These are phyloP conservation scores for Drosophila azteca DNA, from an alignment of 1,140 invertebrate species.

Conservation along the genomic window DNA sequence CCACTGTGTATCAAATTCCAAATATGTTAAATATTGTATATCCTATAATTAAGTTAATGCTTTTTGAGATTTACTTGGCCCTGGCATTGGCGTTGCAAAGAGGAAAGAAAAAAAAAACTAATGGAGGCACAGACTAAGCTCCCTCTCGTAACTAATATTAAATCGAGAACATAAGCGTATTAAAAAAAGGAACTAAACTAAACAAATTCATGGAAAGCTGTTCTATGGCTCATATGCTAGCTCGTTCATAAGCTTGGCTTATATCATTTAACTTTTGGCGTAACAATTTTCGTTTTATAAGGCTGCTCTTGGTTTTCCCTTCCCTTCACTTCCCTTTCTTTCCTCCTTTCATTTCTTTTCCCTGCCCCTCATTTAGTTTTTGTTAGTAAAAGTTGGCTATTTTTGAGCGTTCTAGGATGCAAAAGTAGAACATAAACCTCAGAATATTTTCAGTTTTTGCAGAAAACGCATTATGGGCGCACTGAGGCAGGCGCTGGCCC, in stretches of 20 bases:
- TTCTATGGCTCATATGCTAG: constrained; percentile 57
- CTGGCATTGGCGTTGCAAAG: constrained; percentile 24
- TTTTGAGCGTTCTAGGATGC: constrained; percentile 45
- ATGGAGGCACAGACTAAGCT: background rate
- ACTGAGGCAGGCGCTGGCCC: constrained; percentile 53
- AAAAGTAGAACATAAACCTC: constrained; percentile 47
- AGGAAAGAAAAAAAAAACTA: constrained; percentile 45
- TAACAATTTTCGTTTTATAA: constrained; percentile 64
- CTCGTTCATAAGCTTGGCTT: constrained; percentile 73
- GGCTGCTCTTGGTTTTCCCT: constrained; percentile 66
- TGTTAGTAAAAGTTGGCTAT: constrained; percentile 19
- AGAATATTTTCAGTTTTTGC: constrained; percentile 77
- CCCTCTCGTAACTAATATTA: constrained; percentile 24
- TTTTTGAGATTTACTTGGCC: constrained; percentile 33
- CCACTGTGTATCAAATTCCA: no score
- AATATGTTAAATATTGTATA: constrained; percentile 26
- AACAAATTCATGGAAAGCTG: constrained; percentile 73
- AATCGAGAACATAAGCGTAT: constrained; percentile 21
- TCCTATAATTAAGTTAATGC: constrained; percentile 44
- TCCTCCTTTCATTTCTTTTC: constrained; percentile 13
- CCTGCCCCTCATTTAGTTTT: constrained; percentile 8
- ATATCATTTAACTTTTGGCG: constrained; percentile 75
- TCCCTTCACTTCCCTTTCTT: constrained; percentile 6
- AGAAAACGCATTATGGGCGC: constrained; percentile 63
- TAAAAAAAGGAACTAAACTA: constrained; percentile 27